Base-by-base conservation (phyloP, 2,888 invertebrate species). In the Beris chalybata region DNA sequence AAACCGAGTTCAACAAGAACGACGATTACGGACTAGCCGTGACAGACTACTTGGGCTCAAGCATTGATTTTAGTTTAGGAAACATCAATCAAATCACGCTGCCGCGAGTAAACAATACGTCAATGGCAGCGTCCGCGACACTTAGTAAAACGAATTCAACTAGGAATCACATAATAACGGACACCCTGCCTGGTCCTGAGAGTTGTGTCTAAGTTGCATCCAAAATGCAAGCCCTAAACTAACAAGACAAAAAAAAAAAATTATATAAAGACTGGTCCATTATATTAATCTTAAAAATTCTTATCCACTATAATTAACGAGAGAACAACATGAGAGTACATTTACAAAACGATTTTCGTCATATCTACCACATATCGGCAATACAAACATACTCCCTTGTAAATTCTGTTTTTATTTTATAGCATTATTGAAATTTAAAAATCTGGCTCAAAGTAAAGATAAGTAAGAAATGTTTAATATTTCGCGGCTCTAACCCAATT, bases 161-260 rank as follows among this genome's bases (percentile, higher is more conserved):
- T 79, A 85, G 88, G 81, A 90, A 90, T 79, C 90, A 89, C 76
- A 91, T 92, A 67, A 86, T 93, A 74, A 90, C 92, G 61, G 92
- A 92, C 78, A 89, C 91, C 73, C 86, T 93, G 79, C 93, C 93
- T 38, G 93, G 93, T 69, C 93, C 92, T 50, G 93, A 93, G 80
- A 93, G 92, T 83, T 93, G 93, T 83, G 93, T 93, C 78, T 93
- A 87, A 86, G 44, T 22, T 52, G 52, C 29, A 31, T 6, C 11
- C 22, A 52, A 52, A 22, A 15, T n/a, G 5, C 29, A 11, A 52
- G 29, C 22, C 5, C 15, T 48, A 48, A 22, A 9, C 22, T 22
- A 29, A 15, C 5, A 22, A 52, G 9, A 52, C 29, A 55, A 54
- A 43, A 47, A 31, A 53, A 65, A 38, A 50, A 55, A 64, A 65